Conservation (phyloP, 2,888 invertebrate genomes). For the Limnephilus auricula region DNA sequence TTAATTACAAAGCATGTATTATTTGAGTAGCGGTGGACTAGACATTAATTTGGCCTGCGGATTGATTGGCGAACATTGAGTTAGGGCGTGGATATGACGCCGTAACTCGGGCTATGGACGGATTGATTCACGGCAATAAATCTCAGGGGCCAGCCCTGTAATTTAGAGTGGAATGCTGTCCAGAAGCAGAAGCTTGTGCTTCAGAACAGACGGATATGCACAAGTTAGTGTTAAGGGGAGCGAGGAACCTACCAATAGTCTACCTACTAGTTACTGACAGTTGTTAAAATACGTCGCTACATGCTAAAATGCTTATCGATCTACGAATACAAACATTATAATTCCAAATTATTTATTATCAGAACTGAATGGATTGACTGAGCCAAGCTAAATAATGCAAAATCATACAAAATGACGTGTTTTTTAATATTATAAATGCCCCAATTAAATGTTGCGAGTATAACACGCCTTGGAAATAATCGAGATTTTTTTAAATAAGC, state of each 20-base stretch:
- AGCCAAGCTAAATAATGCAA: no score
- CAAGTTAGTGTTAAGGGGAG: not conserved
- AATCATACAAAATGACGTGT: no score
- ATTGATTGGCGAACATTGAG: conserved; percentile 4
- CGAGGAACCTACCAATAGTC: not conserved
- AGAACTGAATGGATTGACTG: no score
- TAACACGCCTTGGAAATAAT: no score
- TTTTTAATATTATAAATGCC: no score
- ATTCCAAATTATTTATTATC: no score
- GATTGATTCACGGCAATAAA: conserved; percentile 65
- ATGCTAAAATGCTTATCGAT: not conserved
- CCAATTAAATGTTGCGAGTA: no score
- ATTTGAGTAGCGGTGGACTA: not conserved
- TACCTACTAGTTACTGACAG: not conserved
- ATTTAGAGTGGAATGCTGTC: conserved; percentile 64
- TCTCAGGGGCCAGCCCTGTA: conserved; percentile 61
- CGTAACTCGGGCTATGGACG: conserved; percentile 40
- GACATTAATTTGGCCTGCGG: not conserved
- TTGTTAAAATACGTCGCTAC: not conserved
- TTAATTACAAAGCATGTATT: not conserved
- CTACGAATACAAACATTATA: not conserved
- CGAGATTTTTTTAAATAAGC: no score
- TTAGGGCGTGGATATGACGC: conserved; percentile 14
- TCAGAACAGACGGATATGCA: not conserved
- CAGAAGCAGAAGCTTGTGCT: not conserved